Evolutionary conservation across 2,113 vertebrate species (phyloP).

Genomic region (Ceyx margarethae): DNA sequence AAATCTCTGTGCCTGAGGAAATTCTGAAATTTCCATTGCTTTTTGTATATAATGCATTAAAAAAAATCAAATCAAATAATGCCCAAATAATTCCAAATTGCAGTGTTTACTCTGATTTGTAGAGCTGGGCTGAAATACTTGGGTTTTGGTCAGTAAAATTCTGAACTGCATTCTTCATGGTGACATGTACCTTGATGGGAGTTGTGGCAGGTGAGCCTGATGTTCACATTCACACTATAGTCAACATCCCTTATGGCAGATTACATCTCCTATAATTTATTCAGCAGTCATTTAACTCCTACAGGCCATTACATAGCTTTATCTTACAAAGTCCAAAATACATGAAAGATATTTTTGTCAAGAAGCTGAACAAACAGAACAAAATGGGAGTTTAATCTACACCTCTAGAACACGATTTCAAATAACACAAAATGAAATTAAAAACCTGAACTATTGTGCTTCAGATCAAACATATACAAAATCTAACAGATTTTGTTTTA

Average conservation of each 20-base stretch:
- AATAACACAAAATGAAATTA: neutral
- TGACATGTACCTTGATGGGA: neutral
- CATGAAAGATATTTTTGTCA: neutral
- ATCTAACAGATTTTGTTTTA: neutral
- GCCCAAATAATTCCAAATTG: neutral
- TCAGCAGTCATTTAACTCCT: neutral
- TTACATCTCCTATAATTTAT: neutral
- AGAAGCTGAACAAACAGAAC: neutral
- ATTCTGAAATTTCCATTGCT: neutral
- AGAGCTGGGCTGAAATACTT: neutral
- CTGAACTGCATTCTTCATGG: neutral
- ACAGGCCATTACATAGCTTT: neutral
- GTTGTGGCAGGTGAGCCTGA: neutral
- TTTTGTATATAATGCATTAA: neutral
- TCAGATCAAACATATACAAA: neutral
- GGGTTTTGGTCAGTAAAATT: neutral
- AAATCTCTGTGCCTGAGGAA: slow-evolving; percentile 11
- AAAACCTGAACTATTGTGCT: neutral
- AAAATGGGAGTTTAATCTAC: neutral
- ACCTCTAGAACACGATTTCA: neutral
- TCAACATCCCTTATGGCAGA: neutral
- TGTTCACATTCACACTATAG: rapidly evolving
- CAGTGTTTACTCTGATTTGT: neutral
- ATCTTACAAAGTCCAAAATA: neutral
- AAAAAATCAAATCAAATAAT: neutral